Conservation (phyloP, 2,797 vertebrate genomes). For the Falco columbarius region DNA sequence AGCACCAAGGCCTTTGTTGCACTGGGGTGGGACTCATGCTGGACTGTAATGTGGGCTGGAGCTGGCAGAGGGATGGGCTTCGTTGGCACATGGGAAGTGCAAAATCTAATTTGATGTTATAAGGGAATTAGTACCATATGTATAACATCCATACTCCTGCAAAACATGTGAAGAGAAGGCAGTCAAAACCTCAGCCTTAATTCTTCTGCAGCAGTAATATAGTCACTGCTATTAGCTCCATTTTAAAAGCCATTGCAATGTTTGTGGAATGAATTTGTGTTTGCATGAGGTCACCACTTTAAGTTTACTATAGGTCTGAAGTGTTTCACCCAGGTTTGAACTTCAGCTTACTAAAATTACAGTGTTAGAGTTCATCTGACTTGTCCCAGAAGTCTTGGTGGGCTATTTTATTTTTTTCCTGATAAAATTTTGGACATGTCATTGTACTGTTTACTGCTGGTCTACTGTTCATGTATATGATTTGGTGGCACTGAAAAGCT, state of each 20-base stretch:
- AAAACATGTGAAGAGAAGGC: neutral
- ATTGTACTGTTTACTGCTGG: neutral
- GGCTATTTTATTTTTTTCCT: neutral
- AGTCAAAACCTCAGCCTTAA: neutral
- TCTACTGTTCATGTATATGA: neutral
- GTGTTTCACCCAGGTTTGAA: slow-evolving; percentile 39
- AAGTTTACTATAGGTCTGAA: slow-evolving; percentile 11
- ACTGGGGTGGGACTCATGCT: neutral
- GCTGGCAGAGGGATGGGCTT: neutral
- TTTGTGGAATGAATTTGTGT: neutral
- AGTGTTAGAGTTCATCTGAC: neutral
- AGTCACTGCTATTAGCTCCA: neutral
- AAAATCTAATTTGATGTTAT: neutral
- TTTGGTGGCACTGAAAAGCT: slow-evolving; percentile 19
- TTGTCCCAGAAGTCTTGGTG: neutral
- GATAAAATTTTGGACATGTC: neutral
- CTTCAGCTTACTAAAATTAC: neutral
- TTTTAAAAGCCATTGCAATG: neutral
- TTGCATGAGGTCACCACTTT: neutral
- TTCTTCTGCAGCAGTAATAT: neutral
- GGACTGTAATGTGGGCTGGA: neutral
- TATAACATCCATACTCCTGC: neutral
- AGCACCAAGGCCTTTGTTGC: neutral
- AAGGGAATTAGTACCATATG: neutral
- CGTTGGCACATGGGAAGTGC: neutral